phyloP scores from a whole-genome alignment of 2,113 vertebrate genomes.

The Alligator mississippiensis region DNA sequence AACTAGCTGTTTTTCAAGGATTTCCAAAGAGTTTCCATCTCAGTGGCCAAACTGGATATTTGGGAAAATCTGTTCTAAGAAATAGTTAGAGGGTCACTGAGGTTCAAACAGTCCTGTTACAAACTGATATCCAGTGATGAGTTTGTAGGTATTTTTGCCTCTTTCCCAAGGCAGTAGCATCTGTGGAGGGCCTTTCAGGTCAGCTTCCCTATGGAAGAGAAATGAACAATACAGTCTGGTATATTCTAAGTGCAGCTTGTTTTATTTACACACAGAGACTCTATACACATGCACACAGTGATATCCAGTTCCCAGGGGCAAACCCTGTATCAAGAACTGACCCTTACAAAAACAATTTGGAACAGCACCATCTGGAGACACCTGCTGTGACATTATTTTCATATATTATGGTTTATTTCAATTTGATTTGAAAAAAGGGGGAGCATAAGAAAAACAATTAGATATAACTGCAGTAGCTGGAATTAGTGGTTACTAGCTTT shows the following conservation, averaged over 20 bases:
- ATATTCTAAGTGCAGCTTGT: rapidly evolving
- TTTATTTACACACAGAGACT: background rate
- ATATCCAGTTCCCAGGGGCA: background rate
- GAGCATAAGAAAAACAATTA: background rate
- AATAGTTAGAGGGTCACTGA: background rate
- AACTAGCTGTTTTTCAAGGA: background rate
- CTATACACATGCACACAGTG: background rate
- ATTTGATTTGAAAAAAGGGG: slow-evolving; percentile 11
- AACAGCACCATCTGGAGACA: background rate
- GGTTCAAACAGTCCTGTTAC: background rate
- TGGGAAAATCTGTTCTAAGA: background rate
- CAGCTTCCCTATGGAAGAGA: background rate
- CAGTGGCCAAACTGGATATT: background rate
- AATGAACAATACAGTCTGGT: background rate
- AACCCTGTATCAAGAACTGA: background rate
- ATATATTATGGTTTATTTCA: slow-evolving; percentile 41
- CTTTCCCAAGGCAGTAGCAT: background rate
- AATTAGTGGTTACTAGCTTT: slow-evolving; percentile 55
- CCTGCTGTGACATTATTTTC: slow-evolving; percentile 55
- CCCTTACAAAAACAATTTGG: slow-evolving; percentile 42
- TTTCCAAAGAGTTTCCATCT: background rate
- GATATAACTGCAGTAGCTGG: slow-evolving; percentile 35
- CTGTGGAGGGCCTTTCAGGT: background rate
- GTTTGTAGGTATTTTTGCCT: background rate
- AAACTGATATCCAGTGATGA: background rate